phyloP scores from a whole-genome alignment of 2,797 vertebrate genomes.

The Columba guinea region DNA sequence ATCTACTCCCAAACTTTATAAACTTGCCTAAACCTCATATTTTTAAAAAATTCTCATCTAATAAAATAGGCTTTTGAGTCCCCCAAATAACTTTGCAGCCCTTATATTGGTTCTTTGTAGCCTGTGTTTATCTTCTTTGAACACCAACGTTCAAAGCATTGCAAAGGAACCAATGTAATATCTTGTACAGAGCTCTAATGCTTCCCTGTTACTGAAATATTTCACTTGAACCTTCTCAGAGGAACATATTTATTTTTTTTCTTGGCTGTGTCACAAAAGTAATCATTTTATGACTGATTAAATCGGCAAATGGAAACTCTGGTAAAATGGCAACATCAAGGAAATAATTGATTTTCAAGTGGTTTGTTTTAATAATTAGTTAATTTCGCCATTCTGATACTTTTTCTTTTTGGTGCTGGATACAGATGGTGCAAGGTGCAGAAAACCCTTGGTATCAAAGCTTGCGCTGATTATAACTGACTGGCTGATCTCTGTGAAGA shows the following conservation, averaged over 20 bases:
- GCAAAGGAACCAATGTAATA: neutral
- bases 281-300: neutral
- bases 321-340: neutral
- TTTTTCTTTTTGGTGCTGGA: neutral
- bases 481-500: neutral
- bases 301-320: neutral
- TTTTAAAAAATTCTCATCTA: neutral
- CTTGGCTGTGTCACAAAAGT: neutral
- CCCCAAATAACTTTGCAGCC: neutral
- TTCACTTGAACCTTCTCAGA: neutral
- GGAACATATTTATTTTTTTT: neutral
- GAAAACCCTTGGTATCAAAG: neutral
- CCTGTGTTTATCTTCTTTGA: neutral
- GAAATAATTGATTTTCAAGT: neutral
- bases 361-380: neutral
- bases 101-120: neutral
- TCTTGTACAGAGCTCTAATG: neutral
- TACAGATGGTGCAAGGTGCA: neutral
- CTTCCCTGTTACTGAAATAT: neutral
- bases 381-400: neutral
- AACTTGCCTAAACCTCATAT: neutral
- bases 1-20: neutral
- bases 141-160: neutral
- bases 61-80: neutral
- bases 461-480: neutral